Percentiles rank a stretch among this genome's conserved stretches.
Conservation (phyloP, 2,888 invertebrate genomes). For the Polietes domitor region DNA sequence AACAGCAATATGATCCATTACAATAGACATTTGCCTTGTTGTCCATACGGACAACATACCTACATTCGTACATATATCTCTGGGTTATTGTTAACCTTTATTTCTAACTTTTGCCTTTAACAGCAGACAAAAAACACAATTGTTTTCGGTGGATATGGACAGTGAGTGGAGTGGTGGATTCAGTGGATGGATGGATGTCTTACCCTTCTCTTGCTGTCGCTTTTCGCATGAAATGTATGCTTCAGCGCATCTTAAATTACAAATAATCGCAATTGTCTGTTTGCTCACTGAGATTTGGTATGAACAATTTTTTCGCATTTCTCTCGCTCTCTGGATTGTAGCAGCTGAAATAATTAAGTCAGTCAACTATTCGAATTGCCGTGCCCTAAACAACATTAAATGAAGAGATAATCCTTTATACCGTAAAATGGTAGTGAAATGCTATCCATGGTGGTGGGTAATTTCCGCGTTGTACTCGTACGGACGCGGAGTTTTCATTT, state of each 20-base stretch:
- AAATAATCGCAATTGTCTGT: conserved; percentile 76
- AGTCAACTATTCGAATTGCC: conserved; percentile 68
- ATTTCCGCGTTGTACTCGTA: too few relatives aligned
- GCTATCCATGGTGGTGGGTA: not conserved
- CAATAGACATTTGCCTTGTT: conserved; percentile 37
- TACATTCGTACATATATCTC: conserved; percentile 3
- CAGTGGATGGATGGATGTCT: conserved; percentile 16
- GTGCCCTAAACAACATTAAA: conserved; percentile 58
- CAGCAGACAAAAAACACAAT: conserved; percentile 59
- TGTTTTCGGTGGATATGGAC: conserved; percentile 33
- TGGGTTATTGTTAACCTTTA: conserved; percentile 62
- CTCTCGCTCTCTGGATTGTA: conserved; percentile 35
- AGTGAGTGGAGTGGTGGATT: not conserved
- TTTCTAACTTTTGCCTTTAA: conserved; percentile 66
- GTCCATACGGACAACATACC: not conserved
- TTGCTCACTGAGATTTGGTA: conserved; percentile 45
- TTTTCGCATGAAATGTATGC: conserved; percentile 71
- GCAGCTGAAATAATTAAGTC: conserved; percentile 79
- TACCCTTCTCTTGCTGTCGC: conserved; percentile 10
- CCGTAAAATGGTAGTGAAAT: conserved; percentile 53
- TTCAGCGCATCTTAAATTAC: conserved; percentile 79
- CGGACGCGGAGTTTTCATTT: too few relatives aligned
- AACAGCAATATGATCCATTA: conserved; percentile 66
- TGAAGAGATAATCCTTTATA: conserved; percentile 69
- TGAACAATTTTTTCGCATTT: conserved; percentile 44